Base-by-base conservation (phyloP, 2,888 invertebrate genomes). In the Idaea straminata region DNA sequence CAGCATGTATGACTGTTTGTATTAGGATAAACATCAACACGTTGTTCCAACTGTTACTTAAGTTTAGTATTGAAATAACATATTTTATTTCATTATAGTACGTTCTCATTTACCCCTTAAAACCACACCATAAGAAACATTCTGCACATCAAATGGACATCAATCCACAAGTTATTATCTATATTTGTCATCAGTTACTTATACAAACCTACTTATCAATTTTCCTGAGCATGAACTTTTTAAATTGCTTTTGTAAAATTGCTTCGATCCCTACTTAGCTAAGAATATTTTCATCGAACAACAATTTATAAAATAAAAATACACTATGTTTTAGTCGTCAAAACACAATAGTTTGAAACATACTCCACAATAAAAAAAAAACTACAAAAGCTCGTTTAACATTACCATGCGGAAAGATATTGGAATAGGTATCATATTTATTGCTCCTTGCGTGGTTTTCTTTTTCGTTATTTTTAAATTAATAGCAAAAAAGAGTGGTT, bases 1-100 rank as follows among this genome's bases (percentile, higher is more conserved):
- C 70, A 77, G 80, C 78, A 83, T 83, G 84, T 73, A 75, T 74
- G 71, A 64, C 61, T 62, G n/a, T 62, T 57, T 62, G 57, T 57
- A 15, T 38, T 25, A 38, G 62, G 25, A 47, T 7, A 57, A 62
- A 36, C 7, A 62, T 16, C 16, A 15, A 62, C 16, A 38, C 10
- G 13, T 13, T 13, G 10, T 47, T 10, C 13, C 47, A 47, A 47
- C 10, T 13, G 47, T 47, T 47, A 47, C 47, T 2, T 47, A 47
- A 13, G 47, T 47, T 13, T 36, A 36, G 5, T 25, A 47, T 47
- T 47, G 13, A 47, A 47, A 13, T 47, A 36, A 7, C 3, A 47
- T 10, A 13, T 47, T 47, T 13, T 47, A 47, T 47, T 47, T 47
- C 47, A 13, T 47, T 47, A 47, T 47, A 47, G 7, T 47, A 38